Evolutionary conservation across 35 echinoderm and acorn worm genomes (phyloP).

Genomic region (Ophioderma brevispina): DNA sequence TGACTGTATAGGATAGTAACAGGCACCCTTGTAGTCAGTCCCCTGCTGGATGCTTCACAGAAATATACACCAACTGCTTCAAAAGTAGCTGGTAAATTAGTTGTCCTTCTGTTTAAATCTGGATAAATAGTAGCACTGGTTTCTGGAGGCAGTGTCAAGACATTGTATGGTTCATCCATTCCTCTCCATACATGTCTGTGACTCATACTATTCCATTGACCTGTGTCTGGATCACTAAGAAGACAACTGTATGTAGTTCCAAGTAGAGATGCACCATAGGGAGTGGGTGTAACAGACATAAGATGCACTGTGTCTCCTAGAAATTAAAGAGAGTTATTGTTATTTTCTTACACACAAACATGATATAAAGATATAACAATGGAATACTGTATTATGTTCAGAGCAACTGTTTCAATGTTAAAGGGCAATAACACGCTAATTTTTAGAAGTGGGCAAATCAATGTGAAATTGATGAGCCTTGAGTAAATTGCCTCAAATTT

Average conservation of each 20-base stretch:
- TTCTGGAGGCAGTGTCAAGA: neutral
- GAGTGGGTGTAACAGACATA: conserved; percentile 12
- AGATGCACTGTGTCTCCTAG: conserved; percentile 6
- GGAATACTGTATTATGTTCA: too few species aligned
- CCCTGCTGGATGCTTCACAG: conserved; percentile 18
- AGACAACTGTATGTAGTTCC: neutral
- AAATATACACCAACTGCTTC: conserved; percentile 20
- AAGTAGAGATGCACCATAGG: neutral
- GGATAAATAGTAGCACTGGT: neutral
- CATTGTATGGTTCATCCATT: neutral
- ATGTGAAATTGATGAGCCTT: too few species aligned
- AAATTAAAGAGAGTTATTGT: too few species aligned
- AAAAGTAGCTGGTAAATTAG: neutral
- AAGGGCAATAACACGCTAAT: too few species aligned
- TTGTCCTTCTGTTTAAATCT: neutral
- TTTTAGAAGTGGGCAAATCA: too few species aligned
- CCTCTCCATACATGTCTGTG: conserved; percentile 3
- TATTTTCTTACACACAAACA: too few species aligned
- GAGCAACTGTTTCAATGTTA: too few species aligned
- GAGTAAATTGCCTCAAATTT: too few species aligned
- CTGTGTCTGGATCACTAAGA: conserved; percentile 12
- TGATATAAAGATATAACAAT: too few species aligned
- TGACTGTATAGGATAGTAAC: neutral
- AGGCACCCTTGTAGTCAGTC: conserved; percentile 16
- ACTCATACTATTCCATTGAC: neutral